phyloP scores from a whole-genome alignment of 1,140 invertebrate species.

The Gonioctena quinquepunctata region DNA sequence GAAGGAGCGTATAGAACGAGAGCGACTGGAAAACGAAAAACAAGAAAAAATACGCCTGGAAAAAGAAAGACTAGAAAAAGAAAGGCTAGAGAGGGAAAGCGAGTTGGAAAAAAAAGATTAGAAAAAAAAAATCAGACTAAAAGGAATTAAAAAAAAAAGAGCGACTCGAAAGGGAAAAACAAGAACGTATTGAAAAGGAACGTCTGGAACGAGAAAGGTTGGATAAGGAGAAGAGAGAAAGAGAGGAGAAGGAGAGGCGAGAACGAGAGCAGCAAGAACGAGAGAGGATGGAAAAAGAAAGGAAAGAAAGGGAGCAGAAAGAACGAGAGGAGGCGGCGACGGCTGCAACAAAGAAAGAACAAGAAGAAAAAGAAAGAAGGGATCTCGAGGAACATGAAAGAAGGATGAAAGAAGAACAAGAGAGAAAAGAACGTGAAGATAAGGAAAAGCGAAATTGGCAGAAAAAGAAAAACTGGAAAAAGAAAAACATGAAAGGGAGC shows the following conservation, averaged over 20 bases:
- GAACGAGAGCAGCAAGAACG: constrained; percentile 48
- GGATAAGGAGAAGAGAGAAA: constrained; percentile 43
- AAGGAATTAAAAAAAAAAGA: constrained; percentile 48
- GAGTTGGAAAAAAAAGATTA: constrained; percentile 50
- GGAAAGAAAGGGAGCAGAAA: constrained; percentile 44
- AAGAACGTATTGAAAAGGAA: constrained; percentile 48
- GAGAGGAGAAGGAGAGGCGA: constrained; percentile 42
- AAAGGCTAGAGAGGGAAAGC: constrained; percentile 46
- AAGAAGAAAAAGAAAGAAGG: constrained; percentile 48
- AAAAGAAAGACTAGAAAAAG: constrained; percentile 50
- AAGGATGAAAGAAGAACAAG: constrained; percentile 53
- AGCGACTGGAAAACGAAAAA: constrained; percentile 57
- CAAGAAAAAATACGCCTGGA: constrained; percentile 56
- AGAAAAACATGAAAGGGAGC: constrained; percentile 37
- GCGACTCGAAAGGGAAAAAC: constrained; percentile 39
- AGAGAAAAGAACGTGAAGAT: constrained; percentile 48
- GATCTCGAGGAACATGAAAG: constrained; percentile 55
- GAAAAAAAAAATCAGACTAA: constrained; percentile 47
- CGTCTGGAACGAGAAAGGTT: constrained; percentile 37
- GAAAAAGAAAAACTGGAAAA: constrained; percentile 44
- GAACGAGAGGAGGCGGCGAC: constrained; percentile 42
- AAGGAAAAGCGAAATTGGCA: constrained; percentile 48
- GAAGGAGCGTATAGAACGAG: constrained; percentile 51
- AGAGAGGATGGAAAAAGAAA: constrained; percentile 49
- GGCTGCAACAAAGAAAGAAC: constrained; percentile 43